Evolutionary conservation across 30 jellyfish, hydroid and myxozoan genomes (phyloP), one percentile per base, ranked within the genome.

Genomic region (Cassiopea xamachana): DNA sequence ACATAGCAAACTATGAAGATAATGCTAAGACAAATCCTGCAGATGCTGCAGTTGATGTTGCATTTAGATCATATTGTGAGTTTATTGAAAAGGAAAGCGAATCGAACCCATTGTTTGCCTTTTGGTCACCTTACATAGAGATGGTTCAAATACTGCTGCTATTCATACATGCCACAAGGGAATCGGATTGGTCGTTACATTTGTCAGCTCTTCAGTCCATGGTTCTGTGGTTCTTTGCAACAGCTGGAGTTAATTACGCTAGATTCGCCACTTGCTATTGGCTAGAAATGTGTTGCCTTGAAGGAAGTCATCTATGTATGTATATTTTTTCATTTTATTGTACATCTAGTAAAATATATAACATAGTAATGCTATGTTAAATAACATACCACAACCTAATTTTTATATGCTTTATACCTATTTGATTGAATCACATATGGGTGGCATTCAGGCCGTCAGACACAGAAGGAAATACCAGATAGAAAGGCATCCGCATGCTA

Each of bases 141-240:
- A 88, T 88, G 98, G 94, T 82, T n/a, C 91, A 83, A 69, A 74
- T 80, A 10, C 91, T 80, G 68, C 92, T 83, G 18, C 44, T 70
- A 59, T 89, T 77, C 79, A 78, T 89, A 60, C 85, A 93, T 77
- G 97, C 98, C 58, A 93, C 98, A 74, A 87, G 98, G 27, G 94
- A 62, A 59, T 69, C 70, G 67, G 62, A 89, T 70, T 93, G 98
- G 97, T 58, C 82, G 12, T 75, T 93, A 48, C 97, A 93, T 70
- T 50, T 93, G 46, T 89, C 97, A 19, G 87, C 93, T 48, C 78
- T 87, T 59, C 64, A 89, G 7, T 89, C 96, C 79, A 93, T 93
- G 98, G 86, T 93, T 10, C 96, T 89, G 0, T 46, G 89, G 98
- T 95, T 88, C 62, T 94, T 94, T 76, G 97, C 77, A 27, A 46